Base-by-base conservation (phyloP, 2,888 invertebrate genomes). In the Polyploca ridens region DNA sequence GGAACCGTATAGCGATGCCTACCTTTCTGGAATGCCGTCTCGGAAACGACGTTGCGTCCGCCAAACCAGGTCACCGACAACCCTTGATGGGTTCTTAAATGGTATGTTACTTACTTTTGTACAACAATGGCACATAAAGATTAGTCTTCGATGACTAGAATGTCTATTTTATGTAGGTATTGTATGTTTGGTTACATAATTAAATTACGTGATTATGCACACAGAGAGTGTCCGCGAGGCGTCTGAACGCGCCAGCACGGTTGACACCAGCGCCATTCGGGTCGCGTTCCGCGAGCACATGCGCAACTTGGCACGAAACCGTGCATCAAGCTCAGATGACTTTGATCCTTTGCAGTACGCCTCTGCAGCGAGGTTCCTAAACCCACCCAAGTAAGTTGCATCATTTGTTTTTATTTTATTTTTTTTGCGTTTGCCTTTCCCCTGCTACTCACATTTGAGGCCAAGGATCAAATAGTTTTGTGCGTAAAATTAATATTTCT, bases 21-120 rank as follows among this genome's bases (percentile, higher is more conserved):
- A 99, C 88, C 93, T 98, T 59, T 96, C 97, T 10, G 98, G 98
- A 13, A 97, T 99, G 96, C 98, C 99, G 14, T 96, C 97, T 57
- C 98, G 98, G 88, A 95, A 98, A 67, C 96, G 98, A 71, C 97
- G 98, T 86, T 95, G 98, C 70, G 94, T 97, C 54, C 84, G 88
- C 0, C 84, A 87, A 62, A 60, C 81, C 5, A 77, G 90, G 1
- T 90, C 92, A 8, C 73, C 89, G 0, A 74, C 84, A 0, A 87
- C 84, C 0, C 82, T 91, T 14, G 83, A 85, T 16, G 85, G 78
- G 5, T 82, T 92, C 63, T 80, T 90, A 66, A 81, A 79, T 57
- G 90, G 92, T 91, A 67, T 46, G 46, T n/a, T 46, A 46, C 46
- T n/a, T 3, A 14, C 4, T 46, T 46, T 41, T 41, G 41, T 4